Base-by-base conservation (phyloP, 2,113 vertebrate species). In the Pterophyllum scalare region DNA sequence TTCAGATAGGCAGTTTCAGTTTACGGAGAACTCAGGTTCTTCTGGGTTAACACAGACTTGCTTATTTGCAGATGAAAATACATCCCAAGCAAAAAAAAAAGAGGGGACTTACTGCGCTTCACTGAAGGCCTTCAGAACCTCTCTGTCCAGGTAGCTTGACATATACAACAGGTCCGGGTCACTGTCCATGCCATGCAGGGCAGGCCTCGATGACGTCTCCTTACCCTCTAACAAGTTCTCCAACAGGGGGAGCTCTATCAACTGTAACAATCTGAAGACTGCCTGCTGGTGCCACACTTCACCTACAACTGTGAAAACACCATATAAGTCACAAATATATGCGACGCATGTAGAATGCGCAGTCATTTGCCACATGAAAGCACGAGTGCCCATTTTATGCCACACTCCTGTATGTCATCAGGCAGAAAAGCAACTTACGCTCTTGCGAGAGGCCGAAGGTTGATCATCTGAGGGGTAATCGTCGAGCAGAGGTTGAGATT, bases 251-350 rank as follows among this genome's bases (percentile, higher is more conserved):
- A 99, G 96, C 86, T 99, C 98, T 14, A 99, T 95, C 77, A 99
- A 96, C 93, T 99, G 98, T 61, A 99, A 92, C 14, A 99, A 94
- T 33, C 98, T 96, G 80, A 96, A 94, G 24, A 98, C 96, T 0
- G 97, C 97, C 96, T 99, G 97, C 85, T 99, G 98, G 91, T 96
- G 96, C 98, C 98, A 99, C 76, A 99, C 96, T 95, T 98, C 97
- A 60, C 96, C 94, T 91, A 99, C 95, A 90, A 98, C 98, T 99
- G 91, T 56, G 88, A 58, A 72, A 59, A 80, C 20, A 65, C 12
- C 70, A 35, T 20, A 24, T 56, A 80, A 46, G 72, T 33, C 43
- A 65, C 20, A 1, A 31, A 54, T 54, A 72, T 46, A 72, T 46
- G 40, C 28, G n/a, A n/a, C 15, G 49, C 10, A 26, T 31, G 10